Conservation (phyloP, 2,888 invertebrate genomes). For the Agonopterix subpropinquella region DNA sequence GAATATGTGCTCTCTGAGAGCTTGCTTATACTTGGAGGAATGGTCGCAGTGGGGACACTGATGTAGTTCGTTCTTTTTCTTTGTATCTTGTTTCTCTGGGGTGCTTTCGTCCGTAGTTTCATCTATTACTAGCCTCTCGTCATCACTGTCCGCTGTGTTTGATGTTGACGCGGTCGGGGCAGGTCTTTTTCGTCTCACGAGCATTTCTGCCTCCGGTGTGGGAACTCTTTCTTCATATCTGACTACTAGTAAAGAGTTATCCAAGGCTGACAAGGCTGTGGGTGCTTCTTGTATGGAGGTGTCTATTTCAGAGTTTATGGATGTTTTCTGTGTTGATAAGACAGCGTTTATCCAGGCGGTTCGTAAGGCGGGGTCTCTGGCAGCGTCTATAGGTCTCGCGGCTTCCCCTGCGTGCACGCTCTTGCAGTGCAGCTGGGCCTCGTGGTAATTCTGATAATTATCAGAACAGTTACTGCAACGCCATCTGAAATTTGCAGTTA, state of each 20-base stretch:
- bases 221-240: conserved; percentile 47
- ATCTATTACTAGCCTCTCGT: conserved; percentile 39
- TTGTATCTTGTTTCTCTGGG: conserved; percentile 2
- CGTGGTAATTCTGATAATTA: conserved; percentile 53
- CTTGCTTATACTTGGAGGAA: conserved; percentile 16
- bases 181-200: conserved; percentile 4
- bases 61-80: conserved; percentile 8
- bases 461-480: conserved; percentile 45
- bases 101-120: conserved; percentile 17
- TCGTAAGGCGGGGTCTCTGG: conserved; percentile 35
- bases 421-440: conserved; percentile 59
- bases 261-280: conserved; percentile 13
- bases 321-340: conserved; percentile 33
- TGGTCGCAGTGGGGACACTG: conserved; percentile 46
- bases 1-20: conserved; percentile 52
- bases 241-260: conserved; percentile 53
- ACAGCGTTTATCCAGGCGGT: conserved; percentile 43
- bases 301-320: conserved; percentile 18
- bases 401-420: conserved; percentile 29
- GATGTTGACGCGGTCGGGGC: conserved; percentile 11
- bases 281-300: neutral
- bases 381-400: conserved; percentile 41
- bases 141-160: conserved; percentile 32
- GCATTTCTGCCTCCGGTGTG: conserved; percentile 29
- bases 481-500: conserved; percentile 43